phyloP scores from a whole-genome alignment of 2,888 invertebrate genomes.

The Spilosoma lubricipeda region DNA sequence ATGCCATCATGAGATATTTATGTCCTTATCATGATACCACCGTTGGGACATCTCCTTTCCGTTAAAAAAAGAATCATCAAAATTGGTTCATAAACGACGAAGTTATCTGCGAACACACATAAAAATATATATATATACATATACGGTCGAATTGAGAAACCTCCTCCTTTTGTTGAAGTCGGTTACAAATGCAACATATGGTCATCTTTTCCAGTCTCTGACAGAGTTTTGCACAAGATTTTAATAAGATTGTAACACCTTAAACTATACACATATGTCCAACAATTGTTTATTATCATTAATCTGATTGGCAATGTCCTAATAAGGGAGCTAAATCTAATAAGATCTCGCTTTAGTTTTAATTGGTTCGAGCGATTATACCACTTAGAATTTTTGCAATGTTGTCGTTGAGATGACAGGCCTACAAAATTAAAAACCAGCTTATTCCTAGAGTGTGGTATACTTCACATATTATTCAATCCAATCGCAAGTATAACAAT shows the following conservation, averaged over 20 bases:
- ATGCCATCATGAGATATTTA: too few species aligned
- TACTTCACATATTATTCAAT: neutral
- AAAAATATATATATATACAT: too few species aligned
- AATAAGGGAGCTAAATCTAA: constrained; percentile 4
- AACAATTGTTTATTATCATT: constrained; percentile 13
- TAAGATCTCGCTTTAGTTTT: neutral
- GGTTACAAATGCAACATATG: neutral
- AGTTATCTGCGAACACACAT: too few species aligned
- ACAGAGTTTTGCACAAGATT: neutral
- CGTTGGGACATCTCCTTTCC: too few species aligned
- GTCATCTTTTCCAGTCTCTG: neutral
- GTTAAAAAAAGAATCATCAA: too few species aligned
- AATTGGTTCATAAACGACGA: too few species aligned
- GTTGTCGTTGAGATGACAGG: neutral
- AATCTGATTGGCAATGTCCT: constrained; percentile 16
- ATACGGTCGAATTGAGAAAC: too few species aligned
- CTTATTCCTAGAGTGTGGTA: neutral
- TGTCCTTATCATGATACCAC: too few species aligned
- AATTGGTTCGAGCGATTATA: neutral
- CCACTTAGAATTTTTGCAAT: neutral
- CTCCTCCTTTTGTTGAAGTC: too few species aligned
- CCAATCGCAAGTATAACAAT: too few species aligned
- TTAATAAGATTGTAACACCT: neutral
- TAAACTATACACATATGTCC: neutral
- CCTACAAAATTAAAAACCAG: neutral